Percentiles rank a stretch among this genome's conserved stretches.
Conservation (phyloP, 2,888 invertebrate genomes). For the Piscicola geometra region DNA sequence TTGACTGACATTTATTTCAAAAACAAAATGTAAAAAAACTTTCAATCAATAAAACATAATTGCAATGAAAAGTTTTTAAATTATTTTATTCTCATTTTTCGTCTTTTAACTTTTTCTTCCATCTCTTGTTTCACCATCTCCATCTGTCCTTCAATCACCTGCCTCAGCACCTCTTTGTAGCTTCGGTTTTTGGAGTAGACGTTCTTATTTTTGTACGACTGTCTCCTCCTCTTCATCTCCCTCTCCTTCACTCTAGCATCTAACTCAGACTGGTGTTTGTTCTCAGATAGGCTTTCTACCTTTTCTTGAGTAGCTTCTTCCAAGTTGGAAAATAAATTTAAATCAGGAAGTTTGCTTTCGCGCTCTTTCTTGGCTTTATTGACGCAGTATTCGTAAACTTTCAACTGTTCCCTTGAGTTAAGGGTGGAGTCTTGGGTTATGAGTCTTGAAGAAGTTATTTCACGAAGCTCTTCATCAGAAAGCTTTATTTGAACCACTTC, state of each 20-base stretch:
- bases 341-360: neutral
- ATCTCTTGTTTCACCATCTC: constrained; percentile 8
- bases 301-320: no score
- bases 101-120: neutral
- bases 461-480: neutral
- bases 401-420: constrained; percentile 9
- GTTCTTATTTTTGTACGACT: constrained; percentile 32
- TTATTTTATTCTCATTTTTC: no score
- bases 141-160: constrained; percentile 23
- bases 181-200: constrained; percentile 26
- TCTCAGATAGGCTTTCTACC: neutral
- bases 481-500: constrained; percentile 19
- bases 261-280: constrained; percentile 19
- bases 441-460: neutral
- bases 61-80: no score
- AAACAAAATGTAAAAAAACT: no score
- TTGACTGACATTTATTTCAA: no score
- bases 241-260: constrained; percentile 24
- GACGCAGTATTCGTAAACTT: constrained; percentile 26
- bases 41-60: no score
- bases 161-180: constrained; percentile 29
- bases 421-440: neutral
- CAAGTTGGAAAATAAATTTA: no score
- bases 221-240: constrained; percentile 33
- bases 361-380: constrained; percentile 4